phyloP scores from a whole-genome alignment of 1,140 invertebrate genomes.

The Oryzaephilus surinamensis region DNA sequence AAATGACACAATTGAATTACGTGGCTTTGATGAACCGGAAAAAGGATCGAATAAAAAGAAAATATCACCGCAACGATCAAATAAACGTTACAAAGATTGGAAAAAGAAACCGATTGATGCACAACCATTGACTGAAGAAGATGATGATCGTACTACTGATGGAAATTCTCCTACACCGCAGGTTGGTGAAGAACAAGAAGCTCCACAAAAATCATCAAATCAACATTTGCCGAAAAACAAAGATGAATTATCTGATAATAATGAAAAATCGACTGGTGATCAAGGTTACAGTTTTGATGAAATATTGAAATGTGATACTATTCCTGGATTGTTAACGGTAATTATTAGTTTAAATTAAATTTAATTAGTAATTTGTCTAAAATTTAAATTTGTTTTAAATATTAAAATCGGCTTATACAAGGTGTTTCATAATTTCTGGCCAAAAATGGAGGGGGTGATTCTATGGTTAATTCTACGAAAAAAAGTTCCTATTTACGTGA shows the following conservation, averaged over 20 bases:
- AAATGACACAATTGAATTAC: constrained; percentile 84
- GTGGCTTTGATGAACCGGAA: constrained; percentile 70
- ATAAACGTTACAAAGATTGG: constrained; percentile 32
- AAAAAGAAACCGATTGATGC: constrained; percentile 19
- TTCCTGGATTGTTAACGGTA: constrained; percentile 47
- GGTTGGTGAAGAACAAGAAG: constrained; percentile 1
- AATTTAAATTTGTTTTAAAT: neutral
- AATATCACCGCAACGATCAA: constrained; percentile 35
- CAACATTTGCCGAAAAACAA: too few relatives aligned
- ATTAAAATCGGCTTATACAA: neutral
- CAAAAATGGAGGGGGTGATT: too few relatives aligned
- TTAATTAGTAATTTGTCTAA: constrained; percentile 1
- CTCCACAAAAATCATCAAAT: too few relatives aligned
- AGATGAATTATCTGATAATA: constrained; percentile 31
- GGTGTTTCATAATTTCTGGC: too few relatives aligned
- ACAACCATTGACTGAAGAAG: neutral
- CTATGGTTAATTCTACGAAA: neutral
- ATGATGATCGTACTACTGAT: neutral
- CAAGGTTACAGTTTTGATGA: constrained; percentile 58
- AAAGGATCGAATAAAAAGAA: constrained; percentile 36
- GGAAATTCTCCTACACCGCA: neutral
- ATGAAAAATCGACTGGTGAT: constrained; percentile 27
- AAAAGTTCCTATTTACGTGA: too few relatives aligned
- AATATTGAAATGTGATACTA: constrained; percentile 54
- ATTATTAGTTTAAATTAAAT: constrained; percentile 16